Evolutionary conservation across 2,113 vertebrate genomes (phyloP).

Genomic region (Serilophus lunatus): DNA sequence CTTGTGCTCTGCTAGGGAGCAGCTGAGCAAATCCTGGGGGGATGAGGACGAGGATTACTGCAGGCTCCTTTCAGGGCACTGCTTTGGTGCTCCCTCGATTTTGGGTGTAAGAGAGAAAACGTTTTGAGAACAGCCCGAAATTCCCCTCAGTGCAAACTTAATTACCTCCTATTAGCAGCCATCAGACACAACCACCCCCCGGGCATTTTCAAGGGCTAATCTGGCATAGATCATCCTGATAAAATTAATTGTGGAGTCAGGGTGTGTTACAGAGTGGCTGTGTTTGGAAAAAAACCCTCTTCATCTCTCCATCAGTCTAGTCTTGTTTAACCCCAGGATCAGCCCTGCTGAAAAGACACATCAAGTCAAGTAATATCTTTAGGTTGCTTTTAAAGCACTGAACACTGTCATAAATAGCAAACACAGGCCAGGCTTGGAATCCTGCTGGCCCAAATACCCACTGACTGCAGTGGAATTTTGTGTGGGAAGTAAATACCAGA

Average conservation of each 20-base stretch:
- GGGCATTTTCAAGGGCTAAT: background rate
- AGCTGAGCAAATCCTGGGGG: background rate
- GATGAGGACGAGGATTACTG: background rate
- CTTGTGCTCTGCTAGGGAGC: background rate
- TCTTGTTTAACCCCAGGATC: background rate
- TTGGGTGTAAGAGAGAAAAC: background rate
- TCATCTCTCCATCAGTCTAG: background rate
- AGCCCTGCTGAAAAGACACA: background rate
- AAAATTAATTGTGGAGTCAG: background rate
- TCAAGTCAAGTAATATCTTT: background rate
- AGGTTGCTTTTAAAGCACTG: background rate
- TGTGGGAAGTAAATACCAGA: background rate
- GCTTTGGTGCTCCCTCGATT: background rate
- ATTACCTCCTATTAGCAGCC: background rate
- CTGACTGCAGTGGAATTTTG: background rate
- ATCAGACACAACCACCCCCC: background rate
- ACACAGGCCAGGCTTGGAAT: background rate
- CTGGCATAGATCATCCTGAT: background rate
- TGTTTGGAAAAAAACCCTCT: background rate
- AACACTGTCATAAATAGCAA: background rate
- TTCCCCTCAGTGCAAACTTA: background rate
- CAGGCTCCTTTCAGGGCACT: background rate
- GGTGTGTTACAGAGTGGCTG: background rate
- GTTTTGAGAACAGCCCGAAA: background rate
- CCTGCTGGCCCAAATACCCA: background rate